Conservation (phyloP, 2,113 vertebrate species). For the Lagenorhynchus albirostris region DNA sequence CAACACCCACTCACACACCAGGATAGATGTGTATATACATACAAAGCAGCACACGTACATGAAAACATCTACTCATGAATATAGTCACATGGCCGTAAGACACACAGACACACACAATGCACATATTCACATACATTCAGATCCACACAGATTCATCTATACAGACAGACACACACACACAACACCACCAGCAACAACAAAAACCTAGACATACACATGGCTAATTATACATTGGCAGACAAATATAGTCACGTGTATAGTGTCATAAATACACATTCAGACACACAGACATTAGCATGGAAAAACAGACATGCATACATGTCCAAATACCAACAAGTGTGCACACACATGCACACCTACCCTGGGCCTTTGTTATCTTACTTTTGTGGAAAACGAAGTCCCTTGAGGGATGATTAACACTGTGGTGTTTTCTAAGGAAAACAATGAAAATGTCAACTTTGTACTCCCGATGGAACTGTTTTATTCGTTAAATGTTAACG, state of each 20-base stretch:
- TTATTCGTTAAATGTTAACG: slow-evolving; percentile 57
- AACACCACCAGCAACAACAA: accelerated
- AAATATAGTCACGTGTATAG: neutral
- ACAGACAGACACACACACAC: neutral
- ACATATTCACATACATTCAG: neutral
- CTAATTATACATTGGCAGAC: neutral
- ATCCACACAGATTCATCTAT: neutral
- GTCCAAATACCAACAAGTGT: neutral
- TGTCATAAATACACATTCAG: neutral
- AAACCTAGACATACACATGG: neutral
- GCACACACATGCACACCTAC: neutral
- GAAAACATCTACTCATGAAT: neutral
- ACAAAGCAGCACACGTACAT: neutral
- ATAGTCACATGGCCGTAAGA: neutral
- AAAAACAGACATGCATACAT: neutral
- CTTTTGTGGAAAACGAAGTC: neutral
- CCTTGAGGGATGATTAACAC: slow-evolving; percentile 13
- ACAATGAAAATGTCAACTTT: slow-evolving; percentile 64
- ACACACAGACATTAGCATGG: neutral
- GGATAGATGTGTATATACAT: neutral
- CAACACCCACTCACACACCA: neutral
- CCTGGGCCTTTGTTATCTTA: neutral
- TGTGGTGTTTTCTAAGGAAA: slow-evolving; percentile 56
- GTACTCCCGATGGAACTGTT: neutral
- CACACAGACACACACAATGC: neutral